Evolutionary conservation across 2,113 vertebrate genomes (phyloP).

Genomic region (Onychostruthus taczanowskii): DNA sequence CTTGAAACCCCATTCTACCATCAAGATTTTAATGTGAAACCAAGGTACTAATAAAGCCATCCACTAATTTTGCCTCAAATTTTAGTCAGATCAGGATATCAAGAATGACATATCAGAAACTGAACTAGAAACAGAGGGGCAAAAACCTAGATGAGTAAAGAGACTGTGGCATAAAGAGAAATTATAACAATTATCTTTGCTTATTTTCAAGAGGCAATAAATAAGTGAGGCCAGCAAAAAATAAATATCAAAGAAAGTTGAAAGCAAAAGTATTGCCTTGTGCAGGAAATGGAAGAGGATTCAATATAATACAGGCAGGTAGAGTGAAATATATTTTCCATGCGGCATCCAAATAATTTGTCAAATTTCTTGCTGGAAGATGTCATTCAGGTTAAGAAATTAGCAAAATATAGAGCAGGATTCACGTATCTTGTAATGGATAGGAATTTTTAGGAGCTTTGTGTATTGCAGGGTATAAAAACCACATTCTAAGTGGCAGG

Average conservation of each 20-base stretch:
- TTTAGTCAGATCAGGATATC: background rate
- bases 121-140: background rate
- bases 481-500: background rate
- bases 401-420: background rate
- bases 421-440: background rate
- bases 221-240: background rate
- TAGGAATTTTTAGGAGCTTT: background rate
- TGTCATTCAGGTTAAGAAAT: background rate
- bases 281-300: background rate
- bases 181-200: background rate
- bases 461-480: background rate
- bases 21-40: background rate
- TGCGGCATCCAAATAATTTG: background rate
- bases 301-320: background rate
- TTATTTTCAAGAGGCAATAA: background rate
- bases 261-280: background rate
- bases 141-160: background rate
- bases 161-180: background rate
- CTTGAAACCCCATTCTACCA: background rate
- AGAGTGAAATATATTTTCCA: background rate
- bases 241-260: background rate
- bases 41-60: background rate
- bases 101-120: background rate
- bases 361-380: background rate
- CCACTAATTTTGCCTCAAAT: background rate